phyloP scores from a whole-genome alignment of 2,888 invertebrate genomes.

The Petrophora chlorosata region DNA sequence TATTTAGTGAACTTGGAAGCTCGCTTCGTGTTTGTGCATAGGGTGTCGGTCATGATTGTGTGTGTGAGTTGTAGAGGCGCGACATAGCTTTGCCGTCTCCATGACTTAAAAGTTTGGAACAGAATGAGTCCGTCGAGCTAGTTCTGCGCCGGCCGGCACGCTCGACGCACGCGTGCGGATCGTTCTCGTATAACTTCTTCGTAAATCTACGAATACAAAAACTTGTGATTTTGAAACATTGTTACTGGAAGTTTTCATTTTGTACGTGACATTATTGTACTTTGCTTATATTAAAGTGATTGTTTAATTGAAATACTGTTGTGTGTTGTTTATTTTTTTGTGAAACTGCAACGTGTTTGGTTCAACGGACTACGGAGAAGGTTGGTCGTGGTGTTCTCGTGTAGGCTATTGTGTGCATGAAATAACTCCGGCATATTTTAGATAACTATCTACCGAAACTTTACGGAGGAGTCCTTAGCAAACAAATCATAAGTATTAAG shows the following conservation, averaged over 20 bases:
- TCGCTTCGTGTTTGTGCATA: constrained; percentile 81
- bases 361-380: constrained; percentile 81
- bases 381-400: constrained; percentile 77
- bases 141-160: constrained; percentile 80
- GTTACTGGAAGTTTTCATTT: constrained; percentile 45
- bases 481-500: too few relatives aligned
- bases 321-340: constrained; percentile 77
- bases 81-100: constrained; percentile 84
- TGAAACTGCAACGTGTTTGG: constrained; percentile 82
- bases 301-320: constrained; percentile 42
- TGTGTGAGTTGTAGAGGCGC: constrained; percentile 82
- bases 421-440: constrained; percentile 65
- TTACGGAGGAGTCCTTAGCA: too few relatives aligned
- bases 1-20: constrained; percentile 84
- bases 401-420: constrained; percentile 71
- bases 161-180: constrained; percentile 61
- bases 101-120: constrained; percentile 83
- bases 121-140: constrained; percentile 74
- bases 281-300: constrained; percentile 61
- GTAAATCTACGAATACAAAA: constrained; percentile 68
- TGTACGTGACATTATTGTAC: constrained; percentile 44
- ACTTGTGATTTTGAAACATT: constrained; percentile 61
- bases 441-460: too few relatives aligned
- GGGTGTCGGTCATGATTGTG: constrained; percentile 72
- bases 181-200: constrained; percentile 68